These are phyloP conservation scores for Melanotaenia parkinsoni DNA, from an alignment of 2,797 vertebrate genomes.

Conservation along the genomic window DNA sequence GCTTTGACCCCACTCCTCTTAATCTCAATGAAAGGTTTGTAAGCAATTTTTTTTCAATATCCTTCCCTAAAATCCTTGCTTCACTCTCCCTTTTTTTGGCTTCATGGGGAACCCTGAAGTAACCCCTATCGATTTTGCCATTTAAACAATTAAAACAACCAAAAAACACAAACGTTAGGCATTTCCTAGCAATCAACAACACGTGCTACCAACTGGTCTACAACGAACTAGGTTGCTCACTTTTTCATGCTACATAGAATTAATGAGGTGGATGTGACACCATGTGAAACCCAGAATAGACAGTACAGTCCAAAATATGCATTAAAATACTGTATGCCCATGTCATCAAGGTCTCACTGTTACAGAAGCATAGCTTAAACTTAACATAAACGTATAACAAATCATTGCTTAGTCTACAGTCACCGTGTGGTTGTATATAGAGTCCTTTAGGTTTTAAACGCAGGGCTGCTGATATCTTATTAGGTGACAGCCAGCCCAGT, in stretches of 20 bases:
- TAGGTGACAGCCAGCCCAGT: slow-evolving; percentile 67
- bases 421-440: slow-evolving; percentile 23
- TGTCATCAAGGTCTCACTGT: slow-evolving; percentile 10
- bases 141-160: background rate
- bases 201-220: background rate
- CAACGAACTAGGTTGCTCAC: background rate
- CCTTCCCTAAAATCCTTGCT: background rate
- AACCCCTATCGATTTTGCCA: background rate
- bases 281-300: background rate
- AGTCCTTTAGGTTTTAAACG: slow-evolving; percentile 48
- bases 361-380: slow-evolving; percentile 12
- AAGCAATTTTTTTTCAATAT: background rate
- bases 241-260: no score
- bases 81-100: background rate
- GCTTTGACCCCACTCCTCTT: background rate
- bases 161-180: background rate
- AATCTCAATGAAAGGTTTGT: background rate
- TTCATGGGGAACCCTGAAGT: background rate
- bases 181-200: background rate
- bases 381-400: slow-evolving; percentile 47
- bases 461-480: slow-evolving; percentile 60
- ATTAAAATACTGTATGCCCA: background rate
- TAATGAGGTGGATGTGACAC: background rate
- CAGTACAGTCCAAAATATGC: background rate
- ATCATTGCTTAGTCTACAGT: slow-evolving; percentile 34